Evolutionary conservation across 2,113 vertebrate genomes (phyloP).

Genomic region (Arvicanthis niloticus): DNA sequence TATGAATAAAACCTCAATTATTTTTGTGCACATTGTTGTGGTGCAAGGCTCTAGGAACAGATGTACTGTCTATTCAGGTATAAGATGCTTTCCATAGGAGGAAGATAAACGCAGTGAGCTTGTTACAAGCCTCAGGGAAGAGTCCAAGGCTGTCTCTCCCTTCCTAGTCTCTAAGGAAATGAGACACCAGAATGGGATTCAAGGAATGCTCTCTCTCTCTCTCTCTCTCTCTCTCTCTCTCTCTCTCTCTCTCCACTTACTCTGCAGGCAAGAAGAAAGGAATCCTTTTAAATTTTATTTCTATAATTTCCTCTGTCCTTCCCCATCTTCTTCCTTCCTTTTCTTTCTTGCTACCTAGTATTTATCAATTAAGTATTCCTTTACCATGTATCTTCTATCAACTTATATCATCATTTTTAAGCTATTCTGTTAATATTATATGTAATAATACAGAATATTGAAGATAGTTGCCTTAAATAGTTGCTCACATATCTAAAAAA

Average conservation of each 20-base stretch:
- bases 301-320: neutral
- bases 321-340: neutral
- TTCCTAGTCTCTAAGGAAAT: neutral
- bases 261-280: neutral
- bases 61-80: neutral
- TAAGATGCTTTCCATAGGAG: neutral
- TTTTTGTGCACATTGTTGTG: neutral
- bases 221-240: too few relatives aligned
- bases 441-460: neutral
- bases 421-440: neutral
- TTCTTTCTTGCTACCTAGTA: neutral
- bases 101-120: neutral
- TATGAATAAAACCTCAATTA: neutral
- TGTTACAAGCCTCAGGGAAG: neutral
- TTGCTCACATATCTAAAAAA: neutral
- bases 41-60: neutral
- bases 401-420: neutral
- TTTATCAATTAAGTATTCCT: neutral
- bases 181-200: neutral
- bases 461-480: neutral
- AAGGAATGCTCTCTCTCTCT: neutral
- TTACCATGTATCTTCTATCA: neutral
- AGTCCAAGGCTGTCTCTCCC: neutral
- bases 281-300: neutral
- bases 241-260: neutral